Evolutionary conservation across 1,140 invertebrate genomes (phyloP).

Genomic region (Bombus affinis): DNA sequence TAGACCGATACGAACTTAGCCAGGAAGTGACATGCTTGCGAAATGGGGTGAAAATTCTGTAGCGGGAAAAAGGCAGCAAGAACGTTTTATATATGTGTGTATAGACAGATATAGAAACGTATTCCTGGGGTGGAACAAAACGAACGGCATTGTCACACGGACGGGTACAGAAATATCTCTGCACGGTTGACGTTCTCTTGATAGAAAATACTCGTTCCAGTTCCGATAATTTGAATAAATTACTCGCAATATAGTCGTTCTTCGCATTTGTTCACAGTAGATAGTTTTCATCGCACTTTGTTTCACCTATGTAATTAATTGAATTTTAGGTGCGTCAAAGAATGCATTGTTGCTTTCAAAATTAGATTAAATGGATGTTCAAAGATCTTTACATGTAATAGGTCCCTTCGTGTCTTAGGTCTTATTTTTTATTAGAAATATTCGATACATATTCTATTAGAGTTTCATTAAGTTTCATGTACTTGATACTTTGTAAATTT

Average conservation of each 20-base stretch:
- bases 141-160: conserved; percentile 24
- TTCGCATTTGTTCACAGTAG: no score
- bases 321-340: background rate
- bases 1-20: conserved; percentile 65
- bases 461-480: background rate
- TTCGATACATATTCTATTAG: background rate
- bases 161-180: conserved; percentile 39
- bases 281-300: background rate
- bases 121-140: conserved; percentile 16
- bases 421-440: no score
- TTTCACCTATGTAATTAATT: background rate
- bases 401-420: background rate
- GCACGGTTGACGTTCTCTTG: conserved; percentile 11
- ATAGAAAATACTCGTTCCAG: conserved; percentile 20
- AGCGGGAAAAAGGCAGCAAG: conserved; percentile 53
- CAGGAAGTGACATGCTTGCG: conserved; percentile 67
- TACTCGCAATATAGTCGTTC: background rate
- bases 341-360: background rate
- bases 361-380: background rate
- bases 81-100: conserved; percentile 30
- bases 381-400: background rate
- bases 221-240: conserved; percentile 30
- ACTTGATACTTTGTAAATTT: no score
- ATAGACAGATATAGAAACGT: conserved; percentile 3
- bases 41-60: conserved; percentile 72